Conservation (phyloP, 2,888 invertebrate species). For the Tetragnatha montana region DNA sequence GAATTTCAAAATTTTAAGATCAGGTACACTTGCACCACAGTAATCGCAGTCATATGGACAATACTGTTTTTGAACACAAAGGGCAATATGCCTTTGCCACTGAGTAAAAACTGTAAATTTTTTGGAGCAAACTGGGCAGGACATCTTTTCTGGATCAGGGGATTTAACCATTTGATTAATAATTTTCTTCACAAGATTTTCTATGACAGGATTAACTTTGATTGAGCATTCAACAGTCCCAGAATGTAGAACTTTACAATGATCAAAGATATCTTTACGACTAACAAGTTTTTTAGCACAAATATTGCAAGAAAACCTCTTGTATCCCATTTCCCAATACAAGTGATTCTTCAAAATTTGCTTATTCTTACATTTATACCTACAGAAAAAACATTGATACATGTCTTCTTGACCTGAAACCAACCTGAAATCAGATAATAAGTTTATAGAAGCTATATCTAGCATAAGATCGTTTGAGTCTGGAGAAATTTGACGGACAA, state of each 20-base stretch:
- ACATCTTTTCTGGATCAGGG: background rate
- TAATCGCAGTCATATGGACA: conserved; percentile 43
- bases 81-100: conserved; percentile 30
- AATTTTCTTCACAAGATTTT: conserved; percentile 21
- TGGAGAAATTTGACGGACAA: conserved; percentile 12
- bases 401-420: background rate
- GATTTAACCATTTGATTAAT: background rate
- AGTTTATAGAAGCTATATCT: conserved; percentile 2
- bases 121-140: conserved; percentile 29
- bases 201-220: conserved; percentile 25
- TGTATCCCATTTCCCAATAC: conserved; percentile 54
- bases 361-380: conserved; percentile 37
- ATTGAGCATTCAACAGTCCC: conserved; percentile 18
- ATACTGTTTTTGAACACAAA: conserved; percentile 29
- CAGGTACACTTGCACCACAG: conserved; percentile 11
- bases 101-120: conserved; percentile 17
- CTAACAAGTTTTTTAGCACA: conserved; percentile 48
- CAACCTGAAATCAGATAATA: conserved; percentile 5
- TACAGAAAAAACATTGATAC: conserved; percentile 52
- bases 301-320: conserved; percentile 36
- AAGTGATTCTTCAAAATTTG: conserved; percentile 55
- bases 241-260: conserved; percentile 28
- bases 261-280: conserved; percentile 31
- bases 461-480: background rate
- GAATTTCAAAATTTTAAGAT: conserved; percentile 32